Evolutionary conservation across 2,113 vertebrate species (phyloP).

Genomic region (Phylloscopus trochilus): DNA sequence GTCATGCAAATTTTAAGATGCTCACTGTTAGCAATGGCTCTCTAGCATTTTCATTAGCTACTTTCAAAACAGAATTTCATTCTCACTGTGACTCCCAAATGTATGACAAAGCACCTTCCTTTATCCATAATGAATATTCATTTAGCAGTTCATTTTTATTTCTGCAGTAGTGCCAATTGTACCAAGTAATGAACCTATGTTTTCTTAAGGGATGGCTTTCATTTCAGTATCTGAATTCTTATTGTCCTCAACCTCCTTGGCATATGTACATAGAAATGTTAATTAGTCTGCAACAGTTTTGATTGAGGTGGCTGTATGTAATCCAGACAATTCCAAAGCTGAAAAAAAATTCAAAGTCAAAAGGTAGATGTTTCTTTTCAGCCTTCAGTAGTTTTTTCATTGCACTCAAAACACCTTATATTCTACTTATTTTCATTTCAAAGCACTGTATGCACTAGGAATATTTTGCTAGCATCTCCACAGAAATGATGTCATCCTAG

Average conservation of each 20-base stretch:
- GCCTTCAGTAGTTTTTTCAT: background rate
- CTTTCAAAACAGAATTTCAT: background rate
- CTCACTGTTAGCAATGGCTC: background rate
- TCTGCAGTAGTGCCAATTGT: background rate
- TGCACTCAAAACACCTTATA: background rate
- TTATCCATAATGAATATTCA: background rate
- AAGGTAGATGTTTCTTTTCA: background rate
- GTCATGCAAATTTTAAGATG: background rate
- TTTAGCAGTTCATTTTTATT: background rate
- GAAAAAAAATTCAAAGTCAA: slow-evolving; percentile 1
- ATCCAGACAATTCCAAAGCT: background rate
- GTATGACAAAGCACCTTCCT: background rate
- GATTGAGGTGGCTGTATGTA: background rate
- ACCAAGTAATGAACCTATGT: background rate
- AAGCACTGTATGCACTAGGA: background rate
- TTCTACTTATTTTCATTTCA: background rate
- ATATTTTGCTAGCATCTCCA: background rate
- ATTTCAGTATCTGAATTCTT: background rate
- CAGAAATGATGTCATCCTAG: background rate
- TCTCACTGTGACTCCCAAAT: background rate
- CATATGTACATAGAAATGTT: background rate
- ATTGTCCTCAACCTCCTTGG: background rate
- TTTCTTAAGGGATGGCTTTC: slow-evolving; percentile 16
- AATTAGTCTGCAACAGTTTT: background rate
- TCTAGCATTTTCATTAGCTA: background rate